A percentile compares a stretch with the other conserved stretches of the same genome.
Evolutionary conservation across 2,113 vertebrate genomes (phyloP).

Genomic region (Petrocephalus microphthalmus): DNA sequence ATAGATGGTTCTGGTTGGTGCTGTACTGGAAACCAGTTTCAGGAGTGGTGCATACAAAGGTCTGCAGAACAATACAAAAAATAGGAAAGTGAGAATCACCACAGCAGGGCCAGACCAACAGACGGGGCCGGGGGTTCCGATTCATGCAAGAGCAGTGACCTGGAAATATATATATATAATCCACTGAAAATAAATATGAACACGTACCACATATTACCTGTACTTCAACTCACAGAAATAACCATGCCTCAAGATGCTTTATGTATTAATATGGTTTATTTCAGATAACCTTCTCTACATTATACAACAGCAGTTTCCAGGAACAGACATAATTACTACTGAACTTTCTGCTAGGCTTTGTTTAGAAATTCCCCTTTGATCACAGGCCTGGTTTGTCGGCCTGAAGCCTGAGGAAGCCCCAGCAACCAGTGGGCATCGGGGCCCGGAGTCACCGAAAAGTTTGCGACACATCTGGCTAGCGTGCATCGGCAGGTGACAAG

Average conservation of each 20-base stretch:
- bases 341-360: background rate
- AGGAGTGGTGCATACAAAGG: conserved; percentile 64
- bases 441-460: background rate
- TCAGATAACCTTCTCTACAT: background rate
- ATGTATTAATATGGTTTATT: background rate
- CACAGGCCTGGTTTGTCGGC: background rate
- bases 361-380: background rate
- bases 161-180: background rate
- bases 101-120: background rate
- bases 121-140: background rate
- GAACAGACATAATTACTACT: background rate
- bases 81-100: background rate
- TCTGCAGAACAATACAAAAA: conserved; percentile 56
- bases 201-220: background rate
- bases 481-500: background rate
- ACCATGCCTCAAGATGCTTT: background rate
- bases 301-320: background rate
- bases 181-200: background rate
- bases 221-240: background rate
- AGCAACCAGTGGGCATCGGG: background rate
- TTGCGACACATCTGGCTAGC: background rate
- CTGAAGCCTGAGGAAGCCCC: background rate
- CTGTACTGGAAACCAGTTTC: conserved; percentile 54
- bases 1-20: conserved; percentile 62
- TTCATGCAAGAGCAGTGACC: background rate